Conservation (phyloP, 2,113 vertebrate species). For the Nymphicus hollandicus region DNA sequence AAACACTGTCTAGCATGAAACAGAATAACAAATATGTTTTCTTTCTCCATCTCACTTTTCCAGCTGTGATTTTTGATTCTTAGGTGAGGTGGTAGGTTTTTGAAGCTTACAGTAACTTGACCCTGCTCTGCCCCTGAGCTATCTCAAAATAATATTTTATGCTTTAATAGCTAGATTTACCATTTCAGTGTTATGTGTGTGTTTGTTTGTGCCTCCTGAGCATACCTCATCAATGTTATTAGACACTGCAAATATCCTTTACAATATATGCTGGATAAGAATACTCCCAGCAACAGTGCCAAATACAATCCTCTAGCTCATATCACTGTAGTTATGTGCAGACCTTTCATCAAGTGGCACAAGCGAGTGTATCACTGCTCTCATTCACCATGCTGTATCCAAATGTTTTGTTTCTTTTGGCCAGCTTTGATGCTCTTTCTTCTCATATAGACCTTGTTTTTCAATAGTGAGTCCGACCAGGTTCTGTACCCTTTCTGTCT, state of each 20-base stretch:
- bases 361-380: neutral
- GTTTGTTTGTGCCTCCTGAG: neutral
- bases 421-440: neutral
- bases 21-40: neutral
- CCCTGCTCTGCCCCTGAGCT: neutral
- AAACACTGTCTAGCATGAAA: neutral
- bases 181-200: neutral
- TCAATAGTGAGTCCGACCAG: accelerated
- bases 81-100: neutral
- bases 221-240: neutral
- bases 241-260: slow-evolving; percentile 5
- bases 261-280: neutral
- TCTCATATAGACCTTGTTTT: neutral
- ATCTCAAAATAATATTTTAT: neutral
- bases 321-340: neutral
- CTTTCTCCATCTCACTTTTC: neutral
- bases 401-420: neutral
- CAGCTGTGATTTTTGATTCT: neutral
- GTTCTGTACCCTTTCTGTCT: neutral
- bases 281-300: neutral
- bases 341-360: neutral
- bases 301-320: neutral
- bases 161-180: neutral
- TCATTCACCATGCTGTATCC: neutral
- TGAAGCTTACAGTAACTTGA: neutral